Percentiles rank a stretch among this genome's conserved stretches.
Evolutionary conservation across 2,113 vertebrate species (phyloP).

Genomic region (Gambusia affinis): DNA sequence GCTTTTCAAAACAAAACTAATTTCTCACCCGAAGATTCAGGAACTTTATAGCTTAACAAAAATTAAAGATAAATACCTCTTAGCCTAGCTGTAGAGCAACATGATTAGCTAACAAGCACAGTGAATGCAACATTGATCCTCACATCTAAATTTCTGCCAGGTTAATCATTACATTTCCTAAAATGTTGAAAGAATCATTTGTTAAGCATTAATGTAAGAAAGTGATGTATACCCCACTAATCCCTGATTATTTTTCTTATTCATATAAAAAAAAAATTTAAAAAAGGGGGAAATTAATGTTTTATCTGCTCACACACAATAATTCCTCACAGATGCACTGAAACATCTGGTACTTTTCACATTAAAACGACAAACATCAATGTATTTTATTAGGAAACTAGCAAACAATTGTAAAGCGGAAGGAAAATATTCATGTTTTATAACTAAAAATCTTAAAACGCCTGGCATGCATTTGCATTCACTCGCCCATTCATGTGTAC

Average conservation of each 20-base stretch:
- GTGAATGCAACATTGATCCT: not conserved
- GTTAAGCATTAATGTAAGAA: too few relatives aligned
- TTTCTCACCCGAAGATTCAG: too few relatives aligned
- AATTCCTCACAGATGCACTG: not conserved
- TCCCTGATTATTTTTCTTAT: not conserved
- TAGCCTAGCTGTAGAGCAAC: not conserved
- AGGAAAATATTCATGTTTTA: not conserved
- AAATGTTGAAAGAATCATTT: not conserved
- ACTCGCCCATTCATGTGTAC: too few relatives aligned
- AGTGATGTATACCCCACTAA: too few relatives aligned
- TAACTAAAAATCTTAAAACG: too few relatives aligned
- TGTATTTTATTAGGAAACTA: not conserved
- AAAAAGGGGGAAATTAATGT: not conserved
- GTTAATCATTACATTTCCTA: not conserved
- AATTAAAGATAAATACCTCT: not conserved
- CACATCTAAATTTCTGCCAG: not conserved
- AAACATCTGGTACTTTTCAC: not conserved
- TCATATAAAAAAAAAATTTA: not conserved
- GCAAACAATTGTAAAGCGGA: not conserved
- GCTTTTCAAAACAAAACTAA: not conserved
- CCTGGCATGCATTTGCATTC: too few relatives aligned
- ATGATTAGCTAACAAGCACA: slow-evolving; percentile 7
- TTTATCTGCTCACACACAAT: not conserved
- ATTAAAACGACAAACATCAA: not conserved
- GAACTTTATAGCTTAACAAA: not conserved